Percentiles rank a stretch among this genome's conserved stretches.
These are phyloP conservation scores for Haemorhous mexicanus DNA, from an alignment of 2,113 vertebrate genomes.

Conservation along the genomic window DNA sequence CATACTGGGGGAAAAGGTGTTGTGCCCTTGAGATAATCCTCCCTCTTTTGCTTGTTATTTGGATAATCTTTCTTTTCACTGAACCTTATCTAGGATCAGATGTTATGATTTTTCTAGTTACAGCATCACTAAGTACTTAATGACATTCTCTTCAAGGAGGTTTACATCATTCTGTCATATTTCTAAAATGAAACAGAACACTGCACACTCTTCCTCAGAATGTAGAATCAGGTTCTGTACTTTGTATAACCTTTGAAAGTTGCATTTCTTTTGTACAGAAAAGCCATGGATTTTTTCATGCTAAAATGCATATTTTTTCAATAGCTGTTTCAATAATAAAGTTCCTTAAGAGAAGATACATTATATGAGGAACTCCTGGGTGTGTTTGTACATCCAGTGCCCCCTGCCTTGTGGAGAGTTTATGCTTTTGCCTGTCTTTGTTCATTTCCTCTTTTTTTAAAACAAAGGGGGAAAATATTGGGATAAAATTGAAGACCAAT, in stretches of 20 bases:
- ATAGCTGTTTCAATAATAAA: not conserved
- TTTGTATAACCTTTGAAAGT: not conserved
- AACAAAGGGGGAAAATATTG: not conserved
- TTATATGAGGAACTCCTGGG: not conserved
- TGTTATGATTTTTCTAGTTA: not conserved
- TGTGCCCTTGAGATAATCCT: not conserved
- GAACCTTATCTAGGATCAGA: not conserved
- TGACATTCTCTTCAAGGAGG: not conserved
- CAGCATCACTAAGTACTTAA: not conserved
- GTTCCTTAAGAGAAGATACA: not conserved
- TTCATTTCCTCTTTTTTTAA: not conserved
- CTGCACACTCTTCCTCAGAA: not conserved
- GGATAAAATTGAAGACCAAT: not conserved
- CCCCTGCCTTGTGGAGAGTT: not conserved
- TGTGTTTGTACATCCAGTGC: not conserved
- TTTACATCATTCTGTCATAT: not conserved
- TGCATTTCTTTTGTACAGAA: not conserved
- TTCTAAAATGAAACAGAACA: not conserved
- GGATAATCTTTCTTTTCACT: not conserved
- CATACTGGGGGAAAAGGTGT: not conserved
- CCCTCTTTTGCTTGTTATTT: not conserved
- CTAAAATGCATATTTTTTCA: not conserved
- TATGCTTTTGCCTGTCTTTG: not conserved
- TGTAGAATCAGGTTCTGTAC: not conserved
- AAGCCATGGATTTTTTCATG: not conserved